Evolutionary conservation across 2,797 vertebrate genomes (phyloP), one percentile per base, ranked within the genome.

Genomic region (Pseudopleuronectes americanus): DNA sequence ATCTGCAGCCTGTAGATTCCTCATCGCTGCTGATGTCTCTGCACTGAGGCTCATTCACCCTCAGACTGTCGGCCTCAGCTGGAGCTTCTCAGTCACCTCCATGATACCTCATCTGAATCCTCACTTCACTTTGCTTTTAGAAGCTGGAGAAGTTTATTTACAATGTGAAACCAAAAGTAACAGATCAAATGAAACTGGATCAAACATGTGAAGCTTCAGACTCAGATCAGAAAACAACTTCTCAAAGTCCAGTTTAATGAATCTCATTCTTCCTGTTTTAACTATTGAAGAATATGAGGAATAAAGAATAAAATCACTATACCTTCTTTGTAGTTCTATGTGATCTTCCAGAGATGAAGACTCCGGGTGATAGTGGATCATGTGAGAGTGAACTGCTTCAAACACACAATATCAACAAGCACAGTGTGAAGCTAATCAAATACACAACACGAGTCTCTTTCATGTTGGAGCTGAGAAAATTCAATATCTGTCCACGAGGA

Each of bases 51-150:
- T 82, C 76, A 12, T 49, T 63, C 71, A 33, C 19, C 23, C 57
- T 21, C 62, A 33, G 48, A 19, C 57, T 21, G 67, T 1, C 22
- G 53, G 49, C 51, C 12, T 7, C 55, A 33, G 28, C 10, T 8
- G 1, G 53, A 68, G 65, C 72, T 76, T 58, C 12, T 67, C 74
- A 74, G 77, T 64, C 77, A 67, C 59, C 66, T 68, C 56, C 19
- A 10, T 13, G 21, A 54, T 1, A 48, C 17, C 43, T 13, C 43
- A 2, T 61, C 17, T 38, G 2, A 22, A 4, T 58, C 43, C 64
- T 55, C 5, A 63, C 36, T 47, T 16, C 33, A 21, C 52, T 53
- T 28, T 24, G 4, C 12, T 67, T 59, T 41, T 31, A 13, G 26
- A 22, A 0, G 19, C 41, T 26, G 53, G n/a, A n/a, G 7, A 6